Percentiles rank a stretch among this genome's conserved stretches.
These are phyloP conservation scores for Apodemia mormo DNA, from an alignment of 2,888 invertebrate species.

Conservation along the genomic window DNA sequence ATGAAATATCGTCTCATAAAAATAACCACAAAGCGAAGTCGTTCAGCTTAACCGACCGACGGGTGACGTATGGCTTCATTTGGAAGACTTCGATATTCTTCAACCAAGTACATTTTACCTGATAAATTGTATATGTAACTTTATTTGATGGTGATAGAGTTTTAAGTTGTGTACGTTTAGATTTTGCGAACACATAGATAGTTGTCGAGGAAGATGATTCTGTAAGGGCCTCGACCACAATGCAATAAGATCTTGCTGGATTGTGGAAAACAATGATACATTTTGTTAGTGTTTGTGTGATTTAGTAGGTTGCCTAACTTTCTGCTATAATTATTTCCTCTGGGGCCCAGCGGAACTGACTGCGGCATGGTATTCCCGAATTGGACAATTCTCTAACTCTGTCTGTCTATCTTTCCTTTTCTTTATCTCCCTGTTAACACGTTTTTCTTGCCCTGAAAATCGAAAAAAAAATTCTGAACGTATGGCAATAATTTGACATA, in stretches of 20 bases:
- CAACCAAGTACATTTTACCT: conserved; percentile 44
- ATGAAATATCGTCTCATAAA: conserved; percentile 79
- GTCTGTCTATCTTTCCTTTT: no score
- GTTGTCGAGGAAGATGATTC: conserved; percentile 48
- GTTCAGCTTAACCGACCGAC: conserved; percentile 68
- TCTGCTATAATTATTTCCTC: background rate
- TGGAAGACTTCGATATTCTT: conserved; percentile 73
- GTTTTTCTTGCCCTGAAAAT: no score
- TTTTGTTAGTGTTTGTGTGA: conserved; percentile 62
- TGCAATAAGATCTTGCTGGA: conserved; percentile 67
- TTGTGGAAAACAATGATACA: conserved; percentile 60
- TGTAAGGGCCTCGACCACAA: conserved; percentile 73
- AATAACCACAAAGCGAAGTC: conserved; percentile 60
- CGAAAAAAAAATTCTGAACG: no score
- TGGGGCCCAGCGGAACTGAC: background rate
- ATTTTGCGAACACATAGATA: conserved; percentile 15
- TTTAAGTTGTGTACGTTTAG: conserved; percentile 30
- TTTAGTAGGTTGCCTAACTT: conserved; percentile 50
- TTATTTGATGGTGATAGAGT: conserved; percentile 37
- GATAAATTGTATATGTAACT: conserved; percentile 17
- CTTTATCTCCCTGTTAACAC: no score
- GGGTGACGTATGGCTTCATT: conserved; percentile 77
- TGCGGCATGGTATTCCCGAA: no score
- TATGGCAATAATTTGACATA: no score
- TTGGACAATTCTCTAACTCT: no score